phyloP scores from a whole-genome alignment of 2,888 invertebrate species.

The Pilophorus perplexus region DNA sequence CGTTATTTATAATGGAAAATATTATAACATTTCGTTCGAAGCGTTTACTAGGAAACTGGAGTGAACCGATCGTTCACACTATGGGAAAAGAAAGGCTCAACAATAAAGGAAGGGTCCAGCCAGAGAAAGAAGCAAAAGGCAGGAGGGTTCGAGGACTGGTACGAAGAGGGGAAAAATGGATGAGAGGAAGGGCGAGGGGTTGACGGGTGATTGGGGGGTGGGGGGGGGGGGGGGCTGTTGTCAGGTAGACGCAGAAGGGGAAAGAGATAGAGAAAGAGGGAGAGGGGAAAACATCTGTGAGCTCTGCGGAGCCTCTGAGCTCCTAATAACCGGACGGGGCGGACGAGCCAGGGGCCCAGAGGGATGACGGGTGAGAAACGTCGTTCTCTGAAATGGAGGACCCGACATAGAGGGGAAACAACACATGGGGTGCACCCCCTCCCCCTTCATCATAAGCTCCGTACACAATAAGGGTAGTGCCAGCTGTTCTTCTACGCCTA shows the following conservation, averaged over 20 bases:
- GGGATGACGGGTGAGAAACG: slow-evolving; percentile 20
- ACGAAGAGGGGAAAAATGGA: no score
- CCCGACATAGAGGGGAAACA: not conserved
- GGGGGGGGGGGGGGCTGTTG: not conserved
- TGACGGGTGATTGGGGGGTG: no score
- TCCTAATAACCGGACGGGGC: slow-evolving; percentile 3
- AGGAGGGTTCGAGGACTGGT: no score
- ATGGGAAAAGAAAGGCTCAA: no score
- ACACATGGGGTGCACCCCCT: slow-evolving; percentile 29
- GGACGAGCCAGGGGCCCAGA: slow-evolving; percentile 7
- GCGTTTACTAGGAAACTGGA: no score
- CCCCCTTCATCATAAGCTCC: not conserved
- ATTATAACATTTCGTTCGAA: no score
- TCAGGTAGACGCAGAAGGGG: slow-evolving; percentile 3
- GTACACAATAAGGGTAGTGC: slow-evolving; percentile 30
- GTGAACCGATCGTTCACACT: no score
- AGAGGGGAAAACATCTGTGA: not conserved
- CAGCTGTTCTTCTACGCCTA: slow-evolving; percentile 30
- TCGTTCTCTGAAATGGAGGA: slow-evolving; percentile 26
- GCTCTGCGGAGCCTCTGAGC: not conserved
- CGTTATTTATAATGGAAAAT: no score
- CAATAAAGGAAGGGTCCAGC: no score
- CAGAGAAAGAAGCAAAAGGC: no score
- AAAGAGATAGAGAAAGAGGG: slow-evolving; percentile 5
- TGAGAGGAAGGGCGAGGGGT: slow-evolving; percentile 8